Conservation (phyloP, 2,888 invertebrate genomes). For the Eubasilissa splendida region DNA sequence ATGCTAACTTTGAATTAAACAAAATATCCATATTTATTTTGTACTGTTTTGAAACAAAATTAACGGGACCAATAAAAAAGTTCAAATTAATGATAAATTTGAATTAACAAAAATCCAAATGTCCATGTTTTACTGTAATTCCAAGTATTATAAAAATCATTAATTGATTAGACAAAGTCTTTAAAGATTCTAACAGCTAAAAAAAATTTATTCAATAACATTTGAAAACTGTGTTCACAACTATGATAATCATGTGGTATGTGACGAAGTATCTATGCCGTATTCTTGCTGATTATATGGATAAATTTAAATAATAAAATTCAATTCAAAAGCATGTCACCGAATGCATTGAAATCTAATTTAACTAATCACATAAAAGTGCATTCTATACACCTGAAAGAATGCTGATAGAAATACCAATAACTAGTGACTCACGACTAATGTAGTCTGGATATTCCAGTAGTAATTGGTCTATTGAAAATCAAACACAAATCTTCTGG, state of each 20-base stretch:
- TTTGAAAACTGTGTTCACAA: constrained; percentile 65
- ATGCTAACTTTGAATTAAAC: no score
- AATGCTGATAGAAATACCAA: constrained; percentile 62
- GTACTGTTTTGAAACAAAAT: no score
- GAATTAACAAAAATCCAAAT: no score
- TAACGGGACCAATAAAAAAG: no score
- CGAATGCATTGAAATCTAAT: constrained; percentile 64
- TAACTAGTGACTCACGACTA: constrained; percentile 54
- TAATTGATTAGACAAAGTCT: no score
- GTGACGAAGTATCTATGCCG: constrained; percentile 68
- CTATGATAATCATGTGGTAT: constrained; percentile 68
- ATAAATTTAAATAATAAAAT: constrained; percentile 63
- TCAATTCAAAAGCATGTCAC: constrained; percentile 63
- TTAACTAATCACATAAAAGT: constrained; percentile 72
- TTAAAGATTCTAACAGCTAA: no score
- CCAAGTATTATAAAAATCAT: no score
- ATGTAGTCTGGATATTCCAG: constrained; percentile 30
- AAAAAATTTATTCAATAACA: constrained; percentile 62
- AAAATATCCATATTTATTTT: no score
- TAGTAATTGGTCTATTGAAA: constrained; percentile 43
- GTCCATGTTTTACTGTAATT: no score
- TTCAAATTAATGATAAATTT: no score
- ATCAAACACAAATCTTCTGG: constrained; percentile 28
- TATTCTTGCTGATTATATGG: constrained; percentile 64
- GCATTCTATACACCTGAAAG: constrained; percentile 66